A percentile compares a stretch with the other conserved stretches of the same genome.
Conservation (phyloP, 2,888 invertebrate genomes). For the Chaetogeoica ovagalla region DNA sequence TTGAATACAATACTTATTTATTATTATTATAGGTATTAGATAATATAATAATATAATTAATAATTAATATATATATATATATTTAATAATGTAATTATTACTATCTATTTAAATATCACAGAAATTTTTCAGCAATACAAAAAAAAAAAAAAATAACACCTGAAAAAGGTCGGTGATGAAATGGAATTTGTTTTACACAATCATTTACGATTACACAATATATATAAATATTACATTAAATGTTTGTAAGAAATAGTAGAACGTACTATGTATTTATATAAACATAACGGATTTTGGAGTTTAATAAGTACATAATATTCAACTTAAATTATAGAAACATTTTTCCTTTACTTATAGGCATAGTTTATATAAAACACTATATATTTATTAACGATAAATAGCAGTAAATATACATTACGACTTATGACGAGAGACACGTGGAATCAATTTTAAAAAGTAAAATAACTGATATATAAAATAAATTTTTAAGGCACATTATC, state of each 20-base stretch:
- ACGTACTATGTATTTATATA: neutral
- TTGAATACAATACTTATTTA: neutral
- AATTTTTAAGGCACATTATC: constrained; percentile 29
- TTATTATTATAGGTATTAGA: constrained; percentile 4
- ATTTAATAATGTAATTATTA: constrained; percentile 28
- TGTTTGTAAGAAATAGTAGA: neutral
- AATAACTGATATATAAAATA: neutral
- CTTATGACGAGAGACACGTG: neutral
- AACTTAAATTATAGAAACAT: constrained; percentile 28
- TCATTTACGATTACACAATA: constrained; percentile 20
- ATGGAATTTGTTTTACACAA: constrained; percentile 29
- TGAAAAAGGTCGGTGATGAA: constrained; percentile 27
- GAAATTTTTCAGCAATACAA: constrained; percentile 44
- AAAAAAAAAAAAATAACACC: constrained; percentile 38
- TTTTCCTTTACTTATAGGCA: neutral
- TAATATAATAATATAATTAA: constrained; percentile 13
- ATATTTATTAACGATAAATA: constrained; percentile 13
- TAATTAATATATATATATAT: constrained; percentile 24
- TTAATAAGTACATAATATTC: neutral
- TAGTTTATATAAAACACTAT: constrained; percentile 17
- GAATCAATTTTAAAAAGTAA: constrained; percentile 16
- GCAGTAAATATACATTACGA: neutral
- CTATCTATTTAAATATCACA: constrained; percentile 47
- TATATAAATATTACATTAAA: neutral
- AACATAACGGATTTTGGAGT: neutral